Evolutionary conservation across 2,797 vertebrate genomes (phyloP).

Genomic region (Erithacus rubecula): DNA sequence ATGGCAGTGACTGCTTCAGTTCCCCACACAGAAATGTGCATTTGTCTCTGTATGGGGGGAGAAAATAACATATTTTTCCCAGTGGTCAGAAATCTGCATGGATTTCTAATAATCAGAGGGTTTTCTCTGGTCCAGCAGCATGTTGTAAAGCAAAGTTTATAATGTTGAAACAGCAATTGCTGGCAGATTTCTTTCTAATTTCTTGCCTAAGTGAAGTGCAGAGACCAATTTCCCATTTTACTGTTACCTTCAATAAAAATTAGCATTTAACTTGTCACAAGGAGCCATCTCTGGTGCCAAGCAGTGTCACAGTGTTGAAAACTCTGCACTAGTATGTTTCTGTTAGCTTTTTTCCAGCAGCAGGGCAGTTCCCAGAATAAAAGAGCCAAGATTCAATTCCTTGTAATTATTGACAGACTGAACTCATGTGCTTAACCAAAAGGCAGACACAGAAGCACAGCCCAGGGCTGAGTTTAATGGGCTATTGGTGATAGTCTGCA

Average conservation of each 20-base stretch:
- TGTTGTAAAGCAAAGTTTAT: background rate
- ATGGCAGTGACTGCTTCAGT: background rate
- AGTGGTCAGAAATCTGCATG: background rate
- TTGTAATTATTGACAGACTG: slow-evolving; percentile 57
- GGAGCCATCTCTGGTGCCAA: slow-evolving; percentile 5
- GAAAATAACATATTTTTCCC: background rate
- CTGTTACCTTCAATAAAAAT: slow-evolving; percentile 45
- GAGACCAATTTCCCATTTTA: slow-evolving; percentile 21
- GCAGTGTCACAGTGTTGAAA: background rate
- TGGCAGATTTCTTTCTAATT: background rate
- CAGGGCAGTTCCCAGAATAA: background rate
- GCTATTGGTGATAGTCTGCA: background rate
- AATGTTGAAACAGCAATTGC: background rate
- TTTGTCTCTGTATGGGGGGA: background rate
- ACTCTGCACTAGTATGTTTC: background rate
- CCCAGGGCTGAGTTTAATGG: background rate
- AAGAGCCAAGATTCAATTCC: background rate
- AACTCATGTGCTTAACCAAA: slow-evolving; percentile 2
- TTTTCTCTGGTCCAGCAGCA: background rate
- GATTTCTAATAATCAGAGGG: slow-evolving; percentile 1
- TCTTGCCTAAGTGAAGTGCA: slow-evolving; percentile 31
- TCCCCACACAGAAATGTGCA: background rate
- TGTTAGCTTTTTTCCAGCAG: slow-evolving; percentile 35
- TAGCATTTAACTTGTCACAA: slow-evolving; percentile 41
- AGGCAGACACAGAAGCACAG: slow-evolving; percentile 6